Conservation (phyloP, 2,113 vertebrate genomes). For the Phrynosoma blainvillii region DNA sequence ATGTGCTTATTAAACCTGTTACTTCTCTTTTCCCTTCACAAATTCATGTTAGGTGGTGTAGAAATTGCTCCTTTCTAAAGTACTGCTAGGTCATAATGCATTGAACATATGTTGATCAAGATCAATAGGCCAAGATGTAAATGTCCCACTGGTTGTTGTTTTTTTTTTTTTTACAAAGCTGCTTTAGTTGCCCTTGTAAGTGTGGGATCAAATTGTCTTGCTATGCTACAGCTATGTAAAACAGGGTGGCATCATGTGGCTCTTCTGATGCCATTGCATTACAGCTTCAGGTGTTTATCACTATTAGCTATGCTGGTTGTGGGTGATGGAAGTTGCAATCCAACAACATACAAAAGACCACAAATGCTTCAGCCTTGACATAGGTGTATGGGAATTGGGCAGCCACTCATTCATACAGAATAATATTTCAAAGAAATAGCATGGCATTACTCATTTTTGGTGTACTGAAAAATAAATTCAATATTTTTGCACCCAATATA, state of each 20-base stretch:
- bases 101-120: background rate
- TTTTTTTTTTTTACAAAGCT: background rate
- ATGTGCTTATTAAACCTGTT: too few relatives aligned
- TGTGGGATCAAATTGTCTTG: background rate
- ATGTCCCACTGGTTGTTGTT: background rate
- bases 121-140: background rate
- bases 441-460: conserved; percentile 50
- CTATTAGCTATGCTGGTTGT: background rate
- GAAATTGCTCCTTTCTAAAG: too few relatives aligned
- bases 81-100: background rate
- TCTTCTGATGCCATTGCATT: background rate
- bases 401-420: background rate
- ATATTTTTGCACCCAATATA: conserved; percentile 66
- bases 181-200: background rate
- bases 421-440: background rate
- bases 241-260: background rate
- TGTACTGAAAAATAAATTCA: conserved; percentile 53
- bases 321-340: background rate
- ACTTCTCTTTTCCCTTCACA: background rate
- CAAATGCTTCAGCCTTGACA: too few relatives aligned
- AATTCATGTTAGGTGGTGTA: background rate
- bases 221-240: background rate
- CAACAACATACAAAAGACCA: background rate
- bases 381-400: background rate
- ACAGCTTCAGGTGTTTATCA: background rate